phyloP scores from a whole-genome alignment of 2,797 vertebrate genomes.

The Spheniscus humboldti region DNA sequence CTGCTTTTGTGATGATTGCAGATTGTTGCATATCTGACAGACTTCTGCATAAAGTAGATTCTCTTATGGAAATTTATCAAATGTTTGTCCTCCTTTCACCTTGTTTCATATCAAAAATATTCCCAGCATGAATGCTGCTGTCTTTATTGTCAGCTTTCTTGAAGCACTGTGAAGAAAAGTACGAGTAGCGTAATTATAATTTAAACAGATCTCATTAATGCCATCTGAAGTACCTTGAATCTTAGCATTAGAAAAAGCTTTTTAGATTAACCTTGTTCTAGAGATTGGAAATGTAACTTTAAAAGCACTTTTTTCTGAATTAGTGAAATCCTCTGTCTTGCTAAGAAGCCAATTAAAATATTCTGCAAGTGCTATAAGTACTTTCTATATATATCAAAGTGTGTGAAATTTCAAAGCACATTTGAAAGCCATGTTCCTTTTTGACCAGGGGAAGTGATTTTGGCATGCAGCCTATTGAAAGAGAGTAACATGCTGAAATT shows the following conservation, averaged over 20 bases:
- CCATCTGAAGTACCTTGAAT: not conserved
- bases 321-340: not conserved
- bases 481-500: not conserved
- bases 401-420: not conserved
- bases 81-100: conserved; percentile 1
- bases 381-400: not conserved
- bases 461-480: not conserved
- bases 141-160: not conserved
- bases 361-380: not conserved
- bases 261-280: not conserved
- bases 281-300: not conserved
- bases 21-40: not conserved
- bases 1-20: not conserved
- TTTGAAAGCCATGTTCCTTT: not conserved
- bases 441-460: not conserved
- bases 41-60: not conserved
- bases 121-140: not conserved
- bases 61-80: not conserved
- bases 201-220: not conserved
- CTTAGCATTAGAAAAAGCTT: not conserved
- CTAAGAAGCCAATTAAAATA: not conserved
- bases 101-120: not conserved
- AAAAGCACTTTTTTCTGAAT: not conserved
- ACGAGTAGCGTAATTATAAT: not conserved
- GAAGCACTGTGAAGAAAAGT: not conserved